Evolutionary conservation across 2,113 vertebrate species (phyloP), one percentile per base, ranked within the genome.

Genomic region (Triplophysa siluroides): DNA sequence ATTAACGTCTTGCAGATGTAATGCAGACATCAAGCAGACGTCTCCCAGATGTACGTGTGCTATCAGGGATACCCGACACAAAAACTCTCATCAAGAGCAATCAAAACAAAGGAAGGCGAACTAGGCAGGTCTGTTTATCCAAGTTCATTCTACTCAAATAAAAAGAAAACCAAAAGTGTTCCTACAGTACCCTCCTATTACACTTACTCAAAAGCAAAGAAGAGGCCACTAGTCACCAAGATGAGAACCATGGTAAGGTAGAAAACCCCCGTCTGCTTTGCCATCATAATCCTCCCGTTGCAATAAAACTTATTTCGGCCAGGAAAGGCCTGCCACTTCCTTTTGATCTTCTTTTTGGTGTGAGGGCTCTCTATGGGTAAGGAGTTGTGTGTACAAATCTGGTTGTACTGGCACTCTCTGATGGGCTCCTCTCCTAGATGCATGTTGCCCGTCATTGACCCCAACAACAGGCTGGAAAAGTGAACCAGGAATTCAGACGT

Each of bases 131-230:
- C 7, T 52, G 10, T 16, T 21, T 23, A 45, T 9, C 11, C n/a
- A 45, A 67, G 19, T 45, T 43, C 13, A 38, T 19, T 23, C 38
- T 66, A 65, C 1, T 9, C 1, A 13, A 3, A 65, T 65, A 6
- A 38, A 45, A 45, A 11, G 10, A 1, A 45, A 45, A 45, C 7
- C 29, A 6, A 6, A 45, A 45, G 1, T 45, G 5, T 12, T 45
- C 24, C n/a, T 12, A 24, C 21, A 21, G 12, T 13, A 23, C 58
- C 58, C 6, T 16, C 50, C 6, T 9, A 58, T 21, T 9, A 61
- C 72, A 99, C 98, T 99, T 94, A 99, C 98, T 99, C 98, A 91
- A 98, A 98, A 33, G 95, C 94, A 92, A 99, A 99, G 95, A 99
- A 99, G 88, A 99, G 97, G 88, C 97, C 97, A 88, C 97, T 98